Evolutionary conservation across 2,797 vertebrate species (phyloP).

Genomic region (Spinibarbus caldwelli): DNA sequence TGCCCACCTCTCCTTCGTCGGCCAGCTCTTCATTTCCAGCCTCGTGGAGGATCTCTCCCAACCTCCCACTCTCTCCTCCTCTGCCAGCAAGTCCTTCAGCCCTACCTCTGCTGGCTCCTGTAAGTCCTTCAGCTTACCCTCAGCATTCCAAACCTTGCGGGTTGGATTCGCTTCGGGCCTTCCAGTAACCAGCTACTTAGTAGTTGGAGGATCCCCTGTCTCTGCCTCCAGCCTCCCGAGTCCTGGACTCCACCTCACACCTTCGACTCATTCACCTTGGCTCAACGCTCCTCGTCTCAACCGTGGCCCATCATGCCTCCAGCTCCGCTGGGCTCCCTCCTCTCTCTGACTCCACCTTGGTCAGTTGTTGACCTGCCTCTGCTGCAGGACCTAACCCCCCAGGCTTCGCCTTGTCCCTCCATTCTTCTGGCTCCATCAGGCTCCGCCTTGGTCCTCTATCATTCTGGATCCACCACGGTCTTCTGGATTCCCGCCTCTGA

Average conservation of each 20-base stretch:
- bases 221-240: background rate
- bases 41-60: background rate
- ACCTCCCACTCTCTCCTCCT: background rate
- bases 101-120: background rate
- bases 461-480: too few relatives aligned
- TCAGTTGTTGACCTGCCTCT: too few relatives aligned
- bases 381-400: too few relatives aligned
- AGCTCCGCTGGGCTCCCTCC: too few relatives aligned
- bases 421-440: too few relatives aligned
- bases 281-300: too few relatives aligned
- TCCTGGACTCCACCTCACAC: background rate
- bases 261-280: background rate
- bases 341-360: too few relatives aligned
- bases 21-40: background rate
- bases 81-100: background rate
- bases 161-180: background rate
- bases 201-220: background rate
- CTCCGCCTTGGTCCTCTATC: too few relatives aligned
- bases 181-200: background rate
- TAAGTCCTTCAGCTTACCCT: background rate
- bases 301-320: too few relatives aligned
- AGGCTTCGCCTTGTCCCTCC: too few relatives aligned
- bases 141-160: background rate
- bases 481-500: too few relatives aligned
- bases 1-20: background rate